A percentile compares a stretch with the other conserved stretches of the same genome.
Conservation (phyloP, 2,888 invertebrate species). For the Nymphalis polychloros region DNA sequence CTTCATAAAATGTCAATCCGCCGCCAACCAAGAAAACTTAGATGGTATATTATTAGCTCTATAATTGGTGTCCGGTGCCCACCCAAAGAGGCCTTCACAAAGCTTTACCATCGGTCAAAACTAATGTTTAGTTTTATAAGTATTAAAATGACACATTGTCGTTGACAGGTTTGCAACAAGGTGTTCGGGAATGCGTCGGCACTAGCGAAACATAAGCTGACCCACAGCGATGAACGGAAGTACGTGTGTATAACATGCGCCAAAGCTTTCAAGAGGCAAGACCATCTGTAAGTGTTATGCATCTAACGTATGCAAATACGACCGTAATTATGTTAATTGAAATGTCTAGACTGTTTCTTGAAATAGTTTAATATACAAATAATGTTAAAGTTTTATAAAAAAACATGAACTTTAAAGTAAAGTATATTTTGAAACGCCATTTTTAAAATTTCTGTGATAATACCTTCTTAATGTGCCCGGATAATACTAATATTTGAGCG, state of each 20-base stretch:
- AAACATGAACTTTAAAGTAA: too few species aligned
- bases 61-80: too few species aligned
- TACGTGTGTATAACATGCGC: slow-evolving; percentile 97
- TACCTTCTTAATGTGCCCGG: too few species aligned
- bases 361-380: neutral
- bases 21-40: too few species aligned
- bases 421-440: too few species aligned
- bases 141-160: slow-evolving; percentile 6
- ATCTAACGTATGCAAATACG: neutral
- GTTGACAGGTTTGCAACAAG: slow-evolving; percentile 94
- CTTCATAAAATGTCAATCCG: too few species aligned
- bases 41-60: too few species aligned
- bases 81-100: too few species aligned
- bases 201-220: slow-evolving; percentile 97
- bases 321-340: neutral
- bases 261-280: slow-evolving; percentile 99
- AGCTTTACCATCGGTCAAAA: too few species aligned
- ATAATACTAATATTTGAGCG: neutral
- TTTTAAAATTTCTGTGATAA: too few species aligned
- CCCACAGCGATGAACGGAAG: slow-evolving; percentile 98
- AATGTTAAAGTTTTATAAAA: too few species aligned
- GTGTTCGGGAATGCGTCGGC: slow-evolving; percentile 98
- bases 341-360: neutral
- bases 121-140: neutral
- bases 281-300: slow-evolving; percentile 93